Percentiles rank a stretch among this genome's conserved stretches.
These are phyloP conservation scores for Eupithecia inturbata DNA, from an alignment of 2,888 invertebrate genomes.

Conservation along the genomic window DNA sequence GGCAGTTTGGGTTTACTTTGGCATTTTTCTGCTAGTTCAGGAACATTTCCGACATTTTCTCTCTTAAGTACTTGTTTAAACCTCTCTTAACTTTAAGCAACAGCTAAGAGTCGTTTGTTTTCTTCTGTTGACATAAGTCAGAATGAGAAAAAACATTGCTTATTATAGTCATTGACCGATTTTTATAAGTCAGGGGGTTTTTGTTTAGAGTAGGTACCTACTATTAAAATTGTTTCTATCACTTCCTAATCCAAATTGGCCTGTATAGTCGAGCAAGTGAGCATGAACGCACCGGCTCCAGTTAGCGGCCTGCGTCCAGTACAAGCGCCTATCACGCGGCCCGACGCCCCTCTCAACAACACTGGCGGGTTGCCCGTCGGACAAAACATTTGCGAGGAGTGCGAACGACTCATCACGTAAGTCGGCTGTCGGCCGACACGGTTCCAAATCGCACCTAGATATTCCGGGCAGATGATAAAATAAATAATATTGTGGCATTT, in stretches of 20 bases:
- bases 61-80: neutral
- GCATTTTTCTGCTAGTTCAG: neutral
- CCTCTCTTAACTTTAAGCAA: neutral
- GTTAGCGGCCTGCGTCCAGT: conserved; percentile 88
- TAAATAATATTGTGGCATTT: neutral
- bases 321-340: conserved; percentile 88
- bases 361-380: conserved; percentile 91
- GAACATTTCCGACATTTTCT: neutral
- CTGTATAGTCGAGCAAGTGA: conserved; percentile 38
- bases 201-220: neutral
- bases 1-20: neutral
- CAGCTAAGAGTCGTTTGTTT: neutral
- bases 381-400: conserved; percentile 98
- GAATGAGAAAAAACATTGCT: neutral
- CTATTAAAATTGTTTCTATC: conserved; percentile 1
- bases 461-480: conserved; percentile 21
- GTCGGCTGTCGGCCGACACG: conserved; percentile 88
- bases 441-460: conserved; percentile 75
- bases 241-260: conserved; percentile 54
- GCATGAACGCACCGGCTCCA: conserved; percentile 57
- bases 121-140: neutral
- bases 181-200: neutral
- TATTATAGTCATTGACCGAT: neutral
- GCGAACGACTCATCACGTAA: conserved; percentile 99
- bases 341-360: conserved; percentile 85